Conservation (phyloP, 2,113 vertebrate genomes). For the Neotoma lepida region DNA sequence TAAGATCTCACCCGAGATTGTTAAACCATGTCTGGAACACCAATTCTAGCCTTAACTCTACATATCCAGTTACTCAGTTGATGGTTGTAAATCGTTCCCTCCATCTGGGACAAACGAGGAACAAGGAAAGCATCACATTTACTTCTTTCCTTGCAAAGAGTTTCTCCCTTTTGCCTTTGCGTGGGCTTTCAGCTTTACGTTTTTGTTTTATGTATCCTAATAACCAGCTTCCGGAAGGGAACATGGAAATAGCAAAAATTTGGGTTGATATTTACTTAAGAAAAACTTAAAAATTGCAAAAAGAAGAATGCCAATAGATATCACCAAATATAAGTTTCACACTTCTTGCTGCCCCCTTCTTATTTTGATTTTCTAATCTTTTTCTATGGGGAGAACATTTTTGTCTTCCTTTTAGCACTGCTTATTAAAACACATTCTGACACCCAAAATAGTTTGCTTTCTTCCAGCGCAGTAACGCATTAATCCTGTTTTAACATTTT, state of each 20-base stretch:
- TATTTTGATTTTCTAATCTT: background rate
- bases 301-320: constrained; percentile 3
- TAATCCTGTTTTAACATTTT: background rate
- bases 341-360: background rate
- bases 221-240: background rate
- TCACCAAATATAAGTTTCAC: background rate
- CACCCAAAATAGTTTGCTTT: background rate
- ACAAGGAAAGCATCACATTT: background rate
- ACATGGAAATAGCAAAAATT: background rate
- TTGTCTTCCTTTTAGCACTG: background rate
- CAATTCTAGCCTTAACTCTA: background rate
- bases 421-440: background rate
- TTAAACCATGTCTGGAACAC: background rate
- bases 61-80: background rate
- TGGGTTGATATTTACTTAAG: constrained; percentile 18
- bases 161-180: constrained; percentile 3
- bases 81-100: background rate
- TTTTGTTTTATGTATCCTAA: background rate
- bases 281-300: background rate
- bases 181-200: background rate
- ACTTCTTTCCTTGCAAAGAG: background rate
- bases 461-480: background rate
- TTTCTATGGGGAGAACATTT: background rate
- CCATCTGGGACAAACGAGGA: background rate
- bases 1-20: background rate